Evolutionary conservation across 2,113 vertebrate genomes (phyloP).

Genomic region (Rhea americana): DNA sequence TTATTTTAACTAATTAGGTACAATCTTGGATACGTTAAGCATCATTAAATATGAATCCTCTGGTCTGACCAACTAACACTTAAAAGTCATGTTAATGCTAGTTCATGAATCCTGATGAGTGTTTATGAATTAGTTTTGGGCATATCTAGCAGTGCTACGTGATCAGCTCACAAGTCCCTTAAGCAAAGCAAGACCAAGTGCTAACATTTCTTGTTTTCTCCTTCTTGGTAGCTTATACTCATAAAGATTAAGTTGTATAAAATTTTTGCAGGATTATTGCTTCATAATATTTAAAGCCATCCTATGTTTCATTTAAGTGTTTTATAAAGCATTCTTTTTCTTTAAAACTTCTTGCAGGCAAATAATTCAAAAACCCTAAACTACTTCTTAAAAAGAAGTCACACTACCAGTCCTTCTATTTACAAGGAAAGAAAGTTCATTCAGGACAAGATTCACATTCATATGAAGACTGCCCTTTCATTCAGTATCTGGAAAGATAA

Average conservation of each 20-base stretch:
- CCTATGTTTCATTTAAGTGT: neutral
- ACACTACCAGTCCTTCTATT: neutral
- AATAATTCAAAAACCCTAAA: neutral
- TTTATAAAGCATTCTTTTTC: neutral
- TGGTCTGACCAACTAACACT: neutral
- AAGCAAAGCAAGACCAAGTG: neutral
- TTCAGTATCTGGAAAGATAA: neutral
- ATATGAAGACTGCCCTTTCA: neutral
- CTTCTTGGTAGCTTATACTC: neutral
- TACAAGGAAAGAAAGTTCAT: neutral
- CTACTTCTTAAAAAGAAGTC: neutral
- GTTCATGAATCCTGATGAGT: conserved; percentile 37
- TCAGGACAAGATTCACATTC: neutral
- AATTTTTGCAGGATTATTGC: neutral
- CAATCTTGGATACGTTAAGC: conserved; percentile 19
- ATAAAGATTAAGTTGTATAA: neutral
- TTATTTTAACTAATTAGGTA: conserved; percentile 61
- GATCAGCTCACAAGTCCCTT: neutral
- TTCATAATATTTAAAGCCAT: neutral
- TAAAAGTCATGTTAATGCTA: conserved; percentile 38
- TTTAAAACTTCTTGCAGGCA: neutral
- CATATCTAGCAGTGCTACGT: neutral
- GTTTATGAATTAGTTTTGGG: conserved; percentile 12
- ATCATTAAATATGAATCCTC: conserved; percentile 42
- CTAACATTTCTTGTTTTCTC: neutral